Conservation (phyloP, 1,140 invertebrate genomes). For the Achroia grisella region DNA sequence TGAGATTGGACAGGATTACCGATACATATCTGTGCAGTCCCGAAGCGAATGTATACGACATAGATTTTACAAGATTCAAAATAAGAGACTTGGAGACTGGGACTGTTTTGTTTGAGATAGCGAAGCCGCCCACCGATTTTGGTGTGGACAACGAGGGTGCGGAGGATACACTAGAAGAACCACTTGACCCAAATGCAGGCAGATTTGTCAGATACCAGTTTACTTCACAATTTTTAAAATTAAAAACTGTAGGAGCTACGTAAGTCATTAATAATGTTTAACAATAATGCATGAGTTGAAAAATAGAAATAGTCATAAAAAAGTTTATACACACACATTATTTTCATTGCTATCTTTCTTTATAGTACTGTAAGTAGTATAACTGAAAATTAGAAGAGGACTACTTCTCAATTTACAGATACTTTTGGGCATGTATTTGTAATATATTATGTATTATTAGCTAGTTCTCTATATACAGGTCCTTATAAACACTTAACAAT, state of each 20-base stretch:
- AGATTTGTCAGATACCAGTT: slow-evolving; percentile 98
- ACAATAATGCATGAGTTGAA: background rate
- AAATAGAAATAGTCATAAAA: too few relatives aligned
- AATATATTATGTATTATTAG: too few relatives aligned
- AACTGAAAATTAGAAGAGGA: too few relatives aligned
- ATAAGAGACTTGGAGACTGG: slow-evolving; percentile 96
- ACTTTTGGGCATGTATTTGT: too few relatives aligned
- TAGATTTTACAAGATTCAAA: slow-evolving; percentile 98
- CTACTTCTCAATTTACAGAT: too few relatives aligned
- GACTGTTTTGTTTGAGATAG: slow-evolving; percentile 96
- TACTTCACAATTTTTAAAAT: slow-evolving; percentile 95
- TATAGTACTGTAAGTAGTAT: too few relatives aligned
- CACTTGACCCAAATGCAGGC: slow-evolving; percentile 90
- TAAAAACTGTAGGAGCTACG: slow-evolving; percentile 97
- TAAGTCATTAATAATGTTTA: slow-evolving; percentile 70
- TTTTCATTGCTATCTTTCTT: too few relatives aligned
- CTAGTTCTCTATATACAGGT: too few relatives aligned
- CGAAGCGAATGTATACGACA: slow-evolving; percentile 97
- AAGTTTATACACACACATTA: too few relatives aligned
- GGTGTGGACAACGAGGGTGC: slow-evolving; percentile 77
- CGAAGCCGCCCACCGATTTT: slow-evolving; percentile 88
- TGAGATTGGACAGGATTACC: slow-evolving; percentile 76
- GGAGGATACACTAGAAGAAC: slow-evolving; percentile 76
- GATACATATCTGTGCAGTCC: slow-evolving; percentile 92
- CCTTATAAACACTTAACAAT: too few relatives aligned